Evolutionary conservation across 1,140 invertebrate genomes (phyloP), one percentile per base, ranked within the genome.

Genomic region (Cotesia glomerata): DNA sequence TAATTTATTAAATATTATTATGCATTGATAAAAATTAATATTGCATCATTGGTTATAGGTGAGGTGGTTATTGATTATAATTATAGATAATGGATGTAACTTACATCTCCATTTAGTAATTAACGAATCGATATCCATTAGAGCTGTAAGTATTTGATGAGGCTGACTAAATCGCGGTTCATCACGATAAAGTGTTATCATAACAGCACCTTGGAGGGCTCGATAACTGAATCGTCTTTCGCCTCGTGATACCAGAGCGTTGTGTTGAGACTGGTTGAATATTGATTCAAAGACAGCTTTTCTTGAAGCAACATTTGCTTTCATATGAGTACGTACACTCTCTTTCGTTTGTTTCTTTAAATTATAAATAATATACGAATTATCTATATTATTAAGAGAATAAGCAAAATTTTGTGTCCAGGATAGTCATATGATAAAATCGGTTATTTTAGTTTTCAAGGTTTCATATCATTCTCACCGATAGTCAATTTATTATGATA

Each of bases 51-150:
- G 52, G 3, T 56, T 26, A 26, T 26, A 26, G 26, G 26, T 26
- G 26, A 2, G 26, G 26, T 26, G 26, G 3, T 26, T 26, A 26
- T 26, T 26, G 26, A 26, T 26, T 26, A 26, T 26, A 26, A 26
- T 26, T 26, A 26, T 1, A 26, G 26, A 26, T 26, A 26, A 26
- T 26, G 26, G 26, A 26, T 26, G 26, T 66, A 16, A 90, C 93
- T 93, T 91, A 99, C 98, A 99, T 88, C 98, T 91, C 98, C 98
- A 99, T 88, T 99, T 99, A n/a, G 97, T 99, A 75, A 99, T 95
- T 62, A 98, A 89, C 1, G 97, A 96, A 88, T 99, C 98, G 39
- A 99, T 98, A 83, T 99, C 97, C 95, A 98, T 98, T 1, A 99
- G 90, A 4, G 96, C 89, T 0, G 92, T 95, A 0, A 99, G 89